Conservation (phyloP, 2,113 vertebrate genomes). For the Phylloscopus trochiloides region DNA sequence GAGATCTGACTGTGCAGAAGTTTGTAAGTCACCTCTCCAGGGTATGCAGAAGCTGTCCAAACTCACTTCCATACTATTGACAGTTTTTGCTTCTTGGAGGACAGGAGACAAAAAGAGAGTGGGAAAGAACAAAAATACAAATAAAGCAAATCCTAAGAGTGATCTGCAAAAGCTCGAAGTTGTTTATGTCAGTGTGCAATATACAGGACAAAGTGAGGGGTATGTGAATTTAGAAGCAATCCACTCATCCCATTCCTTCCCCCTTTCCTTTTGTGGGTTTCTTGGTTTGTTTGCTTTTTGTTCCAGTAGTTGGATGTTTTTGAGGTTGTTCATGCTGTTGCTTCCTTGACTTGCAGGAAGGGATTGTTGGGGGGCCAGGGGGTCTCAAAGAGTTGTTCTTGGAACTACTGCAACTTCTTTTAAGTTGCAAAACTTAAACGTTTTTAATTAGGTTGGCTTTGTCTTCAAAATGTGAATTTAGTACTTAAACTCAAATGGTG, state of each 20-base stretch:
- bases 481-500: not conserved
- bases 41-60: not conserved
- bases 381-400: not conserved
- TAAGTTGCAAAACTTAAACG: not conserved
- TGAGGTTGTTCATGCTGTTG: not conserved
- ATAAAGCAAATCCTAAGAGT: not conserved
- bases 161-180: not conserved
- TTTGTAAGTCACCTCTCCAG: not conserved
- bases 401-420: not conserved
- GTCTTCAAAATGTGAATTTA: not conserved
- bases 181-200: not conserved
- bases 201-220: accelerated
- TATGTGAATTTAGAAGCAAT: not conserved
- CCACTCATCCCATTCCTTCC: not conserved
- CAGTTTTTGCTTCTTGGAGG: not conserved
- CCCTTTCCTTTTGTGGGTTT: not conserved
- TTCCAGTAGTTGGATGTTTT: not conserved
- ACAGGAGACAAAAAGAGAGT: not conserved
- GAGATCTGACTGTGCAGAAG: not conserved
- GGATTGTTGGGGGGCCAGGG: not conserved
- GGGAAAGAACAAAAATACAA: not conserved
- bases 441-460: not conserved
- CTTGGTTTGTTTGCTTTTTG: not conserved
- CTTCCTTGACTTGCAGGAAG: not conserved
- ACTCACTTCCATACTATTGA: not conserved